phyloP scores from a whole-genome alignment of 1,140 invertebrate species.

The Penaeus japonicus region DNA sequence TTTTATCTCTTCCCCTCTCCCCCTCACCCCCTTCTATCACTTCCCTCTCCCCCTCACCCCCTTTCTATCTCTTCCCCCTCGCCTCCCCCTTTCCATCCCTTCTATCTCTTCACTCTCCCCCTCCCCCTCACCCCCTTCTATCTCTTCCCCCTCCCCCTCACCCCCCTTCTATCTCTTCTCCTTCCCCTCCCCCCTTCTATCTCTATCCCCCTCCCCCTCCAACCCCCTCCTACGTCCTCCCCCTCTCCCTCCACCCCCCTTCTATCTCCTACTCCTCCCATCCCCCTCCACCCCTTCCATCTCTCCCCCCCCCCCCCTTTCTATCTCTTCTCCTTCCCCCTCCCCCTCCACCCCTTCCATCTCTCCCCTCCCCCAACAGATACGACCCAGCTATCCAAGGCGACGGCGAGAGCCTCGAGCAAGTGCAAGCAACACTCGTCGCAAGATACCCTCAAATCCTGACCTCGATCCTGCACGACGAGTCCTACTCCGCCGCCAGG shows the following conservation, averaged over 20 bases:
- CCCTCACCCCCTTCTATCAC: neutral
- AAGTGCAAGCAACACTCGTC: neutral
- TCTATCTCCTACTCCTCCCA: neutral
- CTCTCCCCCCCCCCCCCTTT: no score
- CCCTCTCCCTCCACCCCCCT: neutral
- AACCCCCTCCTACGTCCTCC: neutral
- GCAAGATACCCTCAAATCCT: slow-evolving; percentile 27
- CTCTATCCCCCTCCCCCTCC: neutral
- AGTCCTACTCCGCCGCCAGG: slow-evolving; percentile 28
- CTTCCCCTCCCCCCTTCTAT: neutral
- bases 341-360: neutral
- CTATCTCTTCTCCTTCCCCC: neutral
- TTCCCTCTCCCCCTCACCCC: neutral
- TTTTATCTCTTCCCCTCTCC: neutral
- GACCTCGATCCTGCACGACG: slow-evolving; percentile 26
- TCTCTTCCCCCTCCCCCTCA: neutral
- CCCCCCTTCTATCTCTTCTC: neutral
- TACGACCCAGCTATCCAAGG: slow-evolving; percentile 27
- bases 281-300: neutral
- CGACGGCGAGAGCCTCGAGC: slow-evolving; percentile 6
- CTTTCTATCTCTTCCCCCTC: neutral
- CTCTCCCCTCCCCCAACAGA: neutral
- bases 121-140: neutral
- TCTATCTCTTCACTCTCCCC: neutral
- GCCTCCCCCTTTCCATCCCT: neutral